phyloP scores from a whole-genome alignment of 2,888 invertebrate species.

The Caenorhabditis sp. region DNA sequence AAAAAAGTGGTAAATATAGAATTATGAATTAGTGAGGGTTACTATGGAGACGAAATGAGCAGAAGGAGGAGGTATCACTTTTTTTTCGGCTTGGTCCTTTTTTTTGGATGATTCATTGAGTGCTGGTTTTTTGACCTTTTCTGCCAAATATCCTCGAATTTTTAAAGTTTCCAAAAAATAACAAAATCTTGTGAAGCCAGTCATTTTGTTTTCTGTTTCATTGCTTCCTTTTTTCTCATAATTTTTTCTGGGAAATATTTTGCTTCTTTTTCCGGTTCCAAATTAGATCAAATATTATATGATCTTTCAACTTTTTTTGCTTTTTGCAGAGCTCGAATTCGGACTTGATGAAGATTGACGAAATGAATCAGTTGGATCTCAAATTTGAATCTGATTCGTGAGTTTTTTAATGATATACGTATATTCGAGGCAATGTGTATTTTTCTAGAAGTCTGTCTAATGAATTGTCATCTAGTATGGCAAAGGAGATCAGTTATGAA shows the following conservation, averaged over 20 bases:
- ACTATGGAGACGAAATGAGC: background rate
- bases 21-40: background rate
- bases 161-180: too few relatives aligned
- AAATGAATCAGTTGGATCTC: background rate
- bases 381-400: background rate
- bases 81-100: background rate
- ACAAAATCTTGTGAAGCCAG: too few relatives aligned
- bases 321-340: background rate
- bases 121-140: background rate
- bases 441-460: constrained; percentile 18
- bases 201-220: too few relatives aligned
- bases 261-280: background rate
- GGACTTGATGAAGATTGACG: background rate
- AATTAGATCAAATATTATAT: too few relatives aligned
- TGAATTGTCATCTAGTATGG: constrained; percentile 31
- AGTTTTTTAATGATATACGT: background rate
- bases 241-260: background rate
- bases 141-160: background rate
- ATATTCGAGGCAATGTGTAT: background rate
- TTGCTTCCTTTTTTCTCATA: too few relatives aligned
- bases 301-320: background rate
- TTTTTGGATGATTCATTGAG: background rate
- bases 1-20: background rate
- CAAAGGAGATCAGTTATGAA: constrained; percentile 33
- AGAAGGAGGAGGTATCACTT: background rate